Conservation (phyloP, 1,140 invertebrate genomes). For the Helicorthomorpha holstii region DNA sequence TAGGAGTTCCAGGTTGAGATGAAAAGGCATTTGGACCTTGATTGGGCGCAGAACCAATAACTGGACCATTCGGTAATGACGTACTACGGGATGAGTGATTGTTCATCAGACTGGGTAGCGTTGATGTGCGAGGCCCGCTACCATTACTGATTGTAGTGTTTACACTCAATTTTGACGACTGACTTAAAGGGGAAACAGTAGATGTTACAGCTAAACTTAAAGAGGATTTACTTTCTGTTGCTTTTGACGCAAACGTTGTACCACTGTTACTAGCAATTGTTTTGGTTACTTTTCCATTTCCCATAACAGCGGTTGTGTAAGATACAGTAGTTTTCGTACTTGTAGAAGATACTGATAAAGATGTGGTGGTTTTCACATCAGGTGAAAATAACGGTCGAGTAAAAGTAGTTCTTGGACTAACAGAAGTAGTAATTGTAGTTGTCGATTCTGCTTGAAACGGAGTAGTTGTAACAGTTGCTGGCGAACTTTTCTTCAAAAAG, state of each 20-base stretch:
- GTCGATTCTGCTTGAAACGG: constrained; percentile 10
- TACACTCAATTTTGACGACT: constrained; percentile 15
- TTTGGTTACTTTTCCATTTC: background rate
- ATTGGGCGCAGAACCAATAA: background rate
- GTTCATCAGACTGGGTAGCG: background rate
- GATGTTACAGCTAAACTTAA: constrained; percentile 36
- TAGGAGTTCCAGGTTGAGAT: background rate
- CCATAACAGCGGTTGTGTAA: constrained; percentile 32
- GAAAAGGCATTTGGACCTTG: background rate
- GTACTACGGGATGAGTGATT: background rate
- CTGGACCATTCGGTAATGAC: background rate
- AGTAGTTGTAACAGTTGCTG: background rate
- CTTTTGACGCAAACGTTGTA: constrained; percentile 22
- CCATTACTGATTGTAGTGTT: background rate
- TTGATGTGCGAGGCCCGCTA: background rate
- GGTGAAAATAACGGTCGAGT: constrained; percentile 16
- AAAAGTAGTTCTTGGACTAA: constrained; percentile 14
- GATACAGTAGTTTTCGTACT: constrained; percentile 38
- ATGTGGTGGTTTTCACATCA: constrained; percentile 12
- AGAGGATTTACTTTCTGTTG: constrained; percentile 38
- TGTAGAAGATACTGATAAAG: constrained; percentile 5
- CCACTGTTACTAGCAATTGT: constrained; percentile 27
- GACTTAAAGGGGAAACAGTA: constrained; percentile 20
- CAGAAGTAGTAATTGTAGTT: constrained; percentile 4
- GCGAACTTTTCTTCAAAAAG: constrained; percentile 3